These are phyloP conservation scores for Eriocheir sinensis DNA, from an alignment of 1,140 invertebrate species.

Conservation along the genomic window DNA sequence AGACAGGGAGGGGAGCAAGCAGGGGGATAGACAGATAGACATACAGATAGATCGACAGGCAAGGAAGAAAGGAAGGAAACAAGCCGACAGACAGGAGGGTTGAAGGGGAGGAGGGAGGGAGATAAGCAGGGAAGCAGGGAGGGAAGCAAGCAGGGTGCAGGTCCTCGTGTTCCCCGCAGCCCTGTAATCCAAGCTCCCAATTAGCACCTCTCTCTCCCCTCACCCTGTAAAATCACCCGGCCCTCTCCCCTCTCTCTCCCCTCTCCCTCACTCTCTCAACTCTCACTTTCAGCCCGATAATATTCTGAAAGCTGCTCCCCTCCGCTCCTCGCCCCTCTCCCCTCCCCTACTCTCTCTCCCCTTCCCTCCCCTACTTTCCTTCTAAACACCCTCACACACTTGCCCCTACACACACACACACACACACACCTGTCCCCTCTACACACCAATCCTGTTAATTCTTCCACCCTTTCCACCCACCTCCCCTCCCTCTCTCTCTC, in stretches of 20 bases:
- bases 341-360: too few relatives aligned
- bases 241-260: slow-evolving; percentile 23
- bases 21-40: not conserved
- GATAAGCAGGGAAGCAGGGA: not conserved
- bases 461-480: not conserved
- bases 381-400: too few relatives aligned
- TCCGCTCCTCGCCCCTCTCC: not conserved
- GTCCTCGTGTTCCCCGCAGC: too few relatives aligned
- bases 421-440: slow-evolving; percentile 36
- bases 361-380: too few relatives aligned
- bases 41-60: too few relatives aligned
- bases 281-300: not conserved
- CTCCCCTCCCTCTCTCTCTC: not conserved
- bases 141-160: too few relatives aligned
- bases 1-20: not conserved
- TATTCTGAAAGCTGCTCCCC: slow-evolving; percentile 16
- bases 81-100: not conserved
- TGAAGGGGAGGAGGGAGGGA: not conserved
- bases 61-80: not conserved
- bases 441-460: not conserved
- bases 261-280: not conserved
- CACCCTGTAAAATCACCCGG: not conserved
- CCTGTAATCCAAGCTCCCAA: not conserved
- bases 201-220: not conserved
- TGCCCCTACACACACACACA: too few relatives aligned